Evolutionary conservation across 2,888 invertebrate genomes (phyloP).

Genomic region (Eilema griseolum): DNA sequence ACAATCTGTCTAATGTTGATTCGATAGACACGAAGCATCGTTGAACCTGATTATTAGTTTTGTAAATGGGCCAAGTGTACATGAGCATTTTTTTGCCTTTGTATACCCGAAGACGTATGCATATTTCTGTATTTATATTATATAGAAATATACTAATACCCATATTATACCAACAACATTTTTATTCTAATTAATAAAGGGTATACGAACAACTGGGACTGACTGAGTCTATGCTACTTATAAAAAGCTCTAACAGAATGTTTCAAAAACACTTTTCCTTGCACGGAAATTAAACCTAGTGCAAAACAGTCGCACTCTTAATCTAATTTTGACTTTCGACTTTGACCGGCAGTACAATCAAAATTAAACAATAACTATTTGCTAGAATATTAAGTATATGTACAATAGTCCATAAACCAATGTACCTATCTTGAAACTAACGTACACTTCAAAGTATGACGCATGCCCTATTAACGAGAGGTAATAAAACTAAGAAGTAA

Average conservation of each 20-base stretch:
- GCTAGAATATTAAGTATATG: not conserved
- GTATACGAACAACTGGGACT: not conserved
- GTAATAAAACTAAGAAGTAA: slow-evolving; percentile 22
- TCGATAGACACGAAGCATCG: too few relatives aligned
- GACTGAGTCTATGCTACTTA: not conserved
- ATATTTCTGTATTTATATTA: too few relatives aligned
- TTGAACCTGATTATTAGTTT: too few relatives aligned
- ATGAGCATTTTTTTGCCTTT: too few relatives aligned
- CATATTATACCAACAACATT: not conserved
- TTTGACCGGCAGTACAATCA: too few relatives aligned
- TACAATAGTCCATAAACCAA: slow-evolving; percentile 1
- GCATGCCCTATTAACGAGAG: slow-evolving; percentile 18
- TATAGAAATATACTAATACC: too few relatives aligned
- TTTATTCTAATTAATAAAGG: not conserved
- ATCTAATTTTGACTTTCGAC: too few relatives aligned
- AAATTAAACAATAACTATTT: not conserved
- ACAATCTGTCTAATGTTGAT: too few relatives aligned
- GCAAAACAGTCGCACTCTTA: not conserved
- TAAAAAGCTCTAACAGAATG: not conserved
- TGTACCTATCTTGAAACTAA: not conserved
- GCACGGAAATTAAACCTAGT: not conserved
- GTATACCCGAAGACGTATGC: too few relatives aligned
- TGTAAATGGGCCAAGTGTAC: too few relatives aligned
- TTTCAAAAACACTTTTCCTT: not conserved
- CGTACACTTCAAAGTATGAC: slow-evolving; percentile 11